Evolutionary conservation across 2,113 vertebrate species (phyloP).

Genomic region (Proterorhinus semilunaris): DNA sequence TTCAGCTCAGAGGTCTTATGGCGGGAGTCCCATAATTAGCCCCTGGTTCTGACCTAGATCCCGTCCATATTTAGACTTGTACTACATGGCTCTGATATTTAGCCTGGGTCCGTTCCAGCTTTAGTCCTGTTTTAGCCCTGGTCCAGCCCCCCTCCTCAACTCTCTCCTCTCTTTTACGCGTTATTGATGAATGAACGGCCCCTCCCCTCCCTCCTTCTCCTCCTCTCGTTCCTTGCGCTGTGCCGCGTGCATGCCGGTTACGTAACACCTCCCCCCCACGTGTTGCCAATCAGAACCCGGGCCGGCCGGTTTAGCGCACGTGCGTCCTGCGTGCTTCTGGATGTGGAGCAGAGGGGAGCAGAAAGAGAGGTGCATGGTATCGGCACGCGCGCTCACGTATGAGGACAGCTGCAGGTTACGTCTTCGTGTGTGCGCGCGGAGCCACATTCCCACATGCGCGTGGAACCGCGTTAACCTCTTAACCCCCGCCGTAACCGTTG

Average conservation of each 20-base stretch:
- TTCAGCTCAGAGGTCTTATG: too few species aligned
- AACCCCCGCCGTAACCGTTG: too few species aligned
- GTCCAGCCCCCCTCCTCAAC: background rate
- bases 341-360: background rate
- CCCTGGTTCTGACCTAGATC: background rate
- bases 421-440: too few species aligned
- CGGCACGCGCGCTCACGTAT: background rate
- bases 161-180: background rate
- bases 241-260: background rate
- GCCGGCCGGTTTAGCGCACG: background rate
- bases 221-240: background rate
- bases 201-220: background rate
- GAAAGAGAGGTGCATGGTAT: too few species aligned
- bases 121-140: background rate
- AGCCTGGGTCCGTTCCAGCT: background rate
- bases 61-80: background rate
- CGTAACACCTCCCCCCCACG: background rate
- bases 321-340: background rate
- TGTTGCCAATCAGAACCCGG: background rate
- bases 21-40: too few species aligned
- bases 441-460: too few species aligned
- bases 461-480: too few species aligned
- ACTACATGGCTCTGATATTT: too few species aligned
- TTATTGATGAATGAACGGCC: background rate
- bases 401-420: too few species aligned